Base-by-base conservation (phyloP, 2,113 vertebrate genomes). In the Cephalopterus ornatus region DNA sequence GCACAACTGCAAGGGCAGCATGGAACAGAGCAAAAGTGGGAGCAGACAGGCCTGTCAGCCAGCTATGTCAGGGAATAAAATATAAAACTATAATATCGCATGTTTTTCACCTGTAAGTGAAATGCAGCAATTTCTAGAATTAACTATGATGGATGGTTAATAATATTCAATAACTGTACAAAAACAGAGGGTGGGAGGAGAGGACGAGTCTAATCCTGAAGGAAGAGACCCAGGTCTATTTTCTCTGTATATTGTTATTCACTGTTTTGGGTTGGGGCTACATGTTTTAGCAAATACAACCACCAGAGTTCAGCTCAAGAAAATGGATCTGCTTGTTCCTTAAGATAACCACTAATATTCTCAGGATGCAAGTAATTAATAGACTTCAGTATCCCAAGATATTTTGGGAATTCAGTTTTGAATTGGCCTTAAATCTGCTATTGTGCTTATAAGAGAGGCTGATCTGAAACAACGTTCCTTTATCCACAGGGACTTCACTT, bases 31-130 rank as follows among this genome's bases (percentile, higher is more conserved):
- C 1, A 2, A 3, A 33, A 18, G 5, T 41, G 33, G 49, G 15
- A 37, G 47, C 8, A 13, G 41, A 56, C 27, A 79, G 41, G 12
- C 30, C 81, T 28, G 8, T 13, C 56, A 33, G 33, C 26, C 58
- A 14, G 67, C 32, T 87, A 21, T 62, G n/a, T 1, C 42, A 72
- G n/a, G 26, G 30, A 59, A 59, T 39, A 55, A 92, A 84, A 58
- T 7, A 23, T 8, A 12, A 32, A 85, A 50, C 20, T 41, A 2
- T 26, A 83, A 23, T 18, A 19, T 1, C 2, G 0, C 6, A 2
- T 4, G 5, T 2, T 89, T 94, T 74, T 63, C 39, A 30, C 32
- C 22, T 17, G 2, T 8, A 46, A 76, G 21, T 52, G 50, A 81
- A 78, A 72, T 27, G 24, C 24, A 22, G 35, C 52, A 0, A 20